Evolutionary conservation across 2,888 invertebrate species (phyloP).

Genomic region (Geophilus truncorum): DNA sequence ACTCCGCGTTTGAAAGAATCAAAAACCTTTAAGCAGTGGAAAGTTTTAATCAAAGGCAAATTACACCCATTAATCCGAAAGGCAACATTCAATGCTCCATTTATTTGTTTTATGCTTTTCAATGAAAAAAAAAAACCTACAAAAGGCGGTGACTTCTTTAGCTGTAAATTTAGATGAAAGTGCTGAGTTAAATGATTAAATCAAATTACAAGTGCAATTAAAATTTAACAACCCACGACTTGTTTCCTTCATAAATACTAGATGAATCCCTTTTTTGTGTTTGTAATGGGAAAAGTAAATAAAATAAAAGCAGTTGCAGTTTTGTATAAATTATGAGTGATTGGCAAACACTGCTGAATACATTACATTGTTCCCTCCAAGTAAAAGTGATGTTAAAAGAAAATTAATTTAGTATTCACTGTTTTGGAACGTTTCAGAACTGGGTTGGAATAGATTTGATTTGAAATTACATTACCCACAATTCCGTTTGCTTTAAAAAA

Average conservation of each 20-base stretch:
- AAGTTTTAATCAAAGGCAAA: background rate
- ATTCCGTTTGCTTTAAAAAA: background rate
- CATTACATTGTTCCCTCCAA: background rate
- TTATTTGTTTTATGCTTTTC: background rate
- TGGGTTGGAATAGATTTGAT: background rate
- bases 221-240: background rate
- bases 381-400: background rate
- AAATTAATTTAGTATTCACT: background rate
- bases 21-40: background rate
- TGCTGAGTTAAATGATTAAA: background rate
- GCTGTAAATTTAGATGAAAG: background rate
- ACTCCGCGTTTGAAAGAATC: background rate
- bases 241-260: background rate
- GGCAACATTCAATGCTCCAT: background rate
- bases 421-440: background rate
- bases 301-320: background rate
- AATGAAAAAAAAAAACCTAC: background rate
- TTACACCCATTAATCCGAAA: background rate
- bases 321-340: background rate
- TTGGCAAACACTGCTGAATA: background rate
- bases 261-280: background rate
- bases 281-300: no score
- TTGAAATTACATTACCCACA: background rate
- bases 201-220: background rate
- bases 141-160: background rate